These are phyloP conservation scores for Trachurus trachurus DNA, from an alignment of 2,797 vertebrate genomes.

Conservation along the genomic window DNA sequence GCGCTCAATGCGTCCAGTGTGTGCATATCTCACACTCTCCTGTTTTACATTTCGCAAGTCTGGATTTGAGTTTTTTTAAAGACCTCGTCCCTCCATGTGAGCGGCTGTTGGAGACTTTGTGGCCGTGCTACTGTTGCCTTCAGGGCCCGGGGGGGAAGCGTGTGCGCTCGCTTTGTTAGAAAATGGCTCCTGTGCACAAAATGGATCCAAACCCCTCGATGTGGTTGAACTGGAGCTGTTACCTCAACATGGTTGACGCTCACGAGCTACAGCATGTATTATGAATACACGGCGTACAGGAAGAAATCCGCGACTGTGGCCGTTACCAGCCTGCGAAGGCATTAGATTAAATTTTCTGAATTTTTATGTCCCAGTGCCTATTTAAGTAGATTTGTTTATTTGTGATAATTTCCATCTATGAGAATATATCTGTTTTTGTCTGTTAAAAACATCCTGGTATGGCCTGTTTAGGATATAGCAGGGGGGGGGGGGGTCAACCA, in stretches of 20 bases:
- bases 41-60: neutral
- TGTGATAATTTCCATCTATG: neutral
- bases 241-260: too few relatives aligned
- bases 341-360: neutral
- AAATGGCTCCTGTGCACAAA: conserved; percentile 74
- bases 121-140: neutral
- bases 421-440: neutral
- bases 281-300: neutral
- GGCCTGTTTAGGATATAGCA: too few relatives aligned
- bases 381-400: neutral
- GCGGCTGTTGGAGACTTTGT: neutral
- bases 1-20: neutral
- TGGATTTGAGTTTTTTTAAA: neutral
- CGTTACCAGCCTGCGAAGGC: neutral
- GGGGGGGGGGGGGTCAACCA: too few relatives aligned
- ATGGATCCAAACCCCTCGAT: conserved; percentile 58
- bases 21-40: neutral
- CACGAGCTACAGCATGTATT: neutral
- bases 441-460: too few relatives aligned
- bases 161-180: conserved; percentile 45
- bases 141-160: conserved; percentile 16
- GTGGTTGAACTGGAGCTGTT: neutral
- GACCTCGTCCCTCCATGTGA: neutral
- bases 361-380: neutral
- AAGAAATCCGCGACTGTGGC: neutral